Evolutionary conservation across 2,113 vertebrate species (phyloP), one percentile per base, ranked within the genome.

Genomic region (Xenus cinereus): DNA sequence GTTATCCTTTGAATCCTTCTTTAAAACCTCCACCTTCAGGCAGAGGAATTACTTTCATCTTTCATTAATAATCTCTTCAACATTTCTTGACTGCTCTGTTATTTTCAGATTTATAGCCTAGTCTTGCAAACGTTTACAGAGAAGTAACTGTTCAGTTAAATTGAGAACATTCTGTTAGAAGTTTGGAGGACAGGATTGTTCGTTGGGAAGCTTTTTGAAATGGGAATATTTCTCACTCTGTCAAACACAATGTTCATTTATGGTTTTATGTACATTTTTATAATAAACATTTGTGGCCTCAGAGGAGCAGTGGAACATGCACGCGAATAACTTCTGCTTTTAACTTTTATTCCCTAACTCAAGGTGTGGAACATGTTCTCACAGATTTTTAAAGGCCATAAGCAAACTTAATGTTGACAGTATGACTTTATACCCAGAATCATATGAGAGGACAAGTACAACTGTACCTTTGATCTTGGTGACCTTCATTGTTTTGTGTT

Each of bases 91-190:
- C 50, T 75, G 69, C 69, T 48, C 5, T 78, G 20, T 86, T 89
- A 35, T 96, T 95, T 68, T 87, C 67, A 73, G 50, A 95, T 97
- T 91, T 95, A 85, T 79, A 84, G 66, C 62, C 45, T 53, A 13
- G 46, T 63, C 74, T 89, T 94, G 60, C 64, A 87, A 86, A 56
- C 3, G 0, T 93, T 89, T 95, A 84, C 66, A 84, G 48, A 86
- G 50, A 80, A 91, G 53, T 83, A 93, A 89, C 51, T 57, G 32
- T 90, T 93, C 30, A 26, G 50, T 86, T 86, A 89, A 82, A 94
- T 75, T 82, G 80, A 84, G 77, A 93, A 75, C 76, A 87, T 87
- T 95, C 57, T 73, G 32, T 53, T 82, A 59, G 18, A 84, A 50
- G n/a, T 69, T 84, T 76, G 53, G 32, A 91, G 53, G 37, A 43